These are phyloP conservation scores for Corydoras maculifer DNA, from an alignment of 2,113 vertebrate species.

Conservation along the genomic window DNA sequence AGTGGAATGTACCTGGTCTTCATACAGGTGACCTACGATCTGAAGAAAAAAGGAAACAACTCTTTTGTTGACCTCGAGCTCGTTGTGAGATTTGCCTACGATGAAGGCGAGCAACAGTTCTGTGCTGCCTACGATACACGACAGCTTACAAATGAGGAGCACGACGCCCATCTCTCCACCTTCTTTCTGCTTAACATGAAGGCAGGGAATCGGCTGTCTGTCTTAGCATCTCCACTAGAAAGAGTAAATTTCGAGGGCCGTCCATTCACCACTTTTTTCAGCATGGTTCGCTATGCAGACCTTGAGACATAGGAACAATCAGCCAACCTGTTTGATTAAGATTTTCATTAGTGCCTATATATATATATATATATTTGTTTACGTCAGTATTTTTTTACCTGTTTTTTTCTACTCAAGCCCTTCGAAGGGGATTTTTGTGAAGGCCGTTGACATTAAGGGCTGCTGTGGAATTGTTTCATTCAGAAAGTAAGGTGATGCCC, in stretches of 20 bases:
- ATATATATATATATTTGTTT: neutral
- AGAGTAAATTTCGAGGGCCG: neutral
- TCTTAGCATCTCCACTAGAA: neutral
- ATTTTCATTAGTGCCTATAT: neutral
- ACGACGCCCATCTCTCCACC: slow-evolving; percentile 23
- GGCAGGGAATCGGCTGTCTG: neutral
- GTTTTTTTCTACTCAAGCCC: neutral
- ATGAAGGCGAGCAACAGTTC: neutral
- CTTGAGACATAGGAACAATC: neutral
- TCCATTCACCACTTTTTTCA: slow-evolving; percentile 30
- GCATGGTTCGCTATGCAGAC: slow-evolving; percentile 20
- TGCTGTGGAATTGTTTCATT: too few species aligned
- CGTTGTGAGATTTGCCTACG: neutral
- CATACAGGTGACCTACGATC: slow-evolving; percentile 30
- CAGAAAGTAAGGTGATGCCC: neutral
- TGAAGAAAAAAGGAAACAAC: neutral
- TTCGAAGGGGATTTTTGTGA: neutral
- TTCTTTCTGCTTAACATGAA: slow-evolving; percentile 28
- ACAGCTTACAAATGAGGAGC: neutral
- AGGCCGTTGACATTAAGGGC: neutral
- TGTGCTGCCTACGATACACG: slow-evolving; percentile 24
- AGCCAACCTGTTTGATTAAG: too few species aligned
- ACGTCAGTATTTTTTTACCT: slow-evolving; percentile 1
- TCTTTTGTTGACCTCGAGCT: neutral
- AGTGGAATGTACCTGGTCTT: slow-evolving; percentile 31